Base-by-base conservation (phyloP, 1,140 invertebrate genomes). In the Lutraria rhynchaena region DNA sequence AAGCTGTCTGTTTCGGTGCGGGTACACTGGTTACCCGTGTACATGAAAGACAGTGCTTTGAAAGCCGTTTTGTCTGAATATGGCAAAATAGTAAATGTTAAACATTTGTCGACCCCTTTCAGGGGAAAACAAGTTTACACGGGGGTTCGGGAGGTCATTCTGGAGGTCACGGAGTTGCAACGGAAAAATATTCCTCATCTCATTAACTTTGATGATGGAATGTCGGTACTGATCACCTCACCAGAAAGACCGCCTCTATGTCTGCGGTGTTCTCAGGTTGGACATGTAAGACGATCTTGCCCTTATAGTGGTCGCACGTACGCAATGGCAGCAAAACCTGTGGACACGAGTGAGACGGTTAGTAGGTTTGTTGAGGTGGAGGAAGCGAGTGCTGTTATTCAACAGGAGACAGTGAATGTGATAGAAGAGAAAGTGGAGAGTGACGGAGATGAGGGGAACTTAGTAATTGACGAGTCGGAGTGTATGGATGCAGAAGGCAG, bases 221-320 rank as follows among this genome's bases (percentile, higher is more conserved):
- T 37, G 17, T n/a, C 37, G 3, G 37, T 51, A 24, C 22, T 78
- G 1, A 55, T 78, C 9, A 78, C 63, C 17, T 17, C 22, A 11
- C 24, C 27, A 19, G 75, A 49, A 17, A 19, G 75, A 3, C 46
- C 55, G 17, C 63, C 75, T 27, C 60, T 78, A 0, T 78, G 75
- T 69, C 35, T 78, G 0, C 51, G 55, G 13, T 78, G 75, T 35
- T 22, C 15, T 15, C 24, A 29, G n/a, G 17, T 69, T 1, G 75
- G 75, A 4, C 55, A 58, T 29, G 44, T 49, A 11, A 49, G 44
- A 19, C 11, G 44, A 49, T 19, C 11, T 11, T 49, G 44, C 44
- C 44, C 44, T 11, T 49, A 11, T 49, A 49, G 19, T 19, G 19
- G 9, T 9, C 9, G 44, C 19, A 49, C 44, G 9, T 11, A 49